Conservation (phyloP, 1,140 invertebrate species). For the Popillia japonica region DNA sequence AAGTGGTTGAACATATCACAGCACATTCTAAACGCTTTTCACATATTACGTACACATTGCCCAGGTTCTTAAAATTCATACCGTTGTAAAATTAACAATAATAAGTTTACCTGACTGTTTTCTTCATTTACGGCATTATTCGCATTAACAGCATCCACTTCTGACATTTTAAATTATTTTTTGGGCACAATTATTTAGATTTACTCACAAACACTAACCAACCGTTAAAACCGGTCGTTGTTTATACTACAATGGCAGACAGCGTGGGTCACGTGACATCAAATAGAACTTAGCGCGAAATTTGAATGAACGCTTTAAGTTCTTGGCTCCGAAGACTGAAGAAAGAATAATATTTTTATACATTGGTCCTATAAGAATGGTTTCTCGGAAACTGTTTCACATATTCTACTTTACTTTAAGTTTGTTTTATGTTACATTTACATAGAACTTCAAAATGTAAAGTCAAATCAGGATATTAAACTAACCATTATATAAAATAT, state of each 20-base stretch:
- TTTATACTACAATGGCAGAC: constrained; percentile 61
- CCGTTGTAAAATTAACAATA: constrained; percentile 44
- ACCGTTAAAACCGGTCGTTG: constrained; percentile 56
- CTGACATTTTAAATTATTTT: constrained; percentile 58
- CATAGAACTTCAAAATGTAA: too few relatives aligned
- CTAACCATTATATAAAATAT: too few relatives aligned
- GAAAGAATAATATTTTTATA: too few relatives aligned
- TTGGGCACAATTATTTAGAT: constrained; percentile 47
- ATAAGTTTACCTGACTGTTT: constrained; percentile 55
- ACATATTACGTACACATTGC: constrained; percentile 59
- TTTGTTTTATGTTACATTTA: too few relatives aligned
- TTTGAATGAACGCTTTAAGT: neutral
- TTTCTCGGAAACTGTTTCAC: too few relatives aligned
- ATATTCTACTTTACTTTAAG: too few relatives aligned
- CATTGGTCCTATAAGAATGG: too few relatives aligned
- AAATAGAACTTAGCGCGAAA: constrained; percentile 25
- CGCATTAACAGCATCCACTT: constrained; percentile 57
- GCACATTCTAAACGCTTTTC: constrained; percentile 55
- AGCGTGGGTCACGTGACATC: constrained; percentile 61
- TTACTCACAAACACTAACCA: constrained; percentile 51
- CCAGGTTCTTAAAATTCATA: constrained; percentile 47
- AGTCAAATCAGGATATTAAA: too few relatives aligned
- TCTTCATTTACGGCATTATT: constrained; percentile 58
- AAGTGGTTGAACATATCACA: constrained; percentile 44
- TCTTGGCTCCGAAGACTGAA: too few relatives aligned